Evolutionary conservation across 2,888 invertebrate species (phyloP), one percentile per base, ranked within the genome.

Genomic region (Sphaerophoria taeniata): DNA sequence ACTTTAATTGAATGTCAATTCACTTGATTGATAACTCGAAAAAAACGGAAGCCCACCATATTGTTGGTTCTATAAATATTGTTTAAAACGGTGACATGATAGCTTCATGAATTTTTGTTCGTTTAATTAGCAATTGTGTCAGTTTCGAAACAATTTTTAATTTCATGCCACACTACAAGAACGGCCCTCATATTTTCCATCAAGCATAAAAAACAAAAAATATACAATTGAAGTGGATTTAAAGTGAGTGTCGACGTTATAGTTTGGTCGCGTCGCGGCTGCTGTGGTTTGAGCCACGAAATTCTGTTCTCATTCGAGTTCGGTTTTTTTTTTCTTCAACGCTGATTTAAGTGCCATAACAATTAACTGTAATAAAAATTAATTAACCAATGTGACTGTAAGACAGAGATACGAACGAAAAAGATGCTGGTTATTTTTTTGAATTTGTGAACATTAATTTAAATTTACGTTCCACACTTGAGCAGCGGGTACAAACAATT

Each of bases 351-450:
- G 85, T 85, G 85, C 81, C 73, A 81, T 60, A 81, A 81, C 81
- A 85, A 85, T 85, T 85, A 85, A 85, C 85, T 77, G 81, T 85
- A 85, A 85, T 85, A 85, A 85, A 85, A 85, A 70, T 85, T 85
- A 85, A 85, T 85, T 85, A 85, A 85, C 76, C 72, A 61, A 81
- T 81, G 73, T 85, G 80, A 80, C 76, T 73, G 85, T 81, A 69
- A 39, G 51, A 47, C 7, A 65, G 31, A 69, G 60, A 63, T 74
- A 49, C 51, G 53, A 63, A 73, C 9, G 53, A 9, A 45, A 49
- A 49, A 69, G 58, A 72, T 75, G 72, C 31, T 77, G 55, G 71
- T 75, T 67, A 49, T 12, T 39, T 79, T 76, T 73, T 81, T 67
- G 73, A 85, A 77, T 77, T 77, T 73, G 74, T 39, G 47, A 53